Evolutionary conservation across 2,113 vertebrate species (phyloP).

Genomic region (Cricetomys ansorgei): DNA sequence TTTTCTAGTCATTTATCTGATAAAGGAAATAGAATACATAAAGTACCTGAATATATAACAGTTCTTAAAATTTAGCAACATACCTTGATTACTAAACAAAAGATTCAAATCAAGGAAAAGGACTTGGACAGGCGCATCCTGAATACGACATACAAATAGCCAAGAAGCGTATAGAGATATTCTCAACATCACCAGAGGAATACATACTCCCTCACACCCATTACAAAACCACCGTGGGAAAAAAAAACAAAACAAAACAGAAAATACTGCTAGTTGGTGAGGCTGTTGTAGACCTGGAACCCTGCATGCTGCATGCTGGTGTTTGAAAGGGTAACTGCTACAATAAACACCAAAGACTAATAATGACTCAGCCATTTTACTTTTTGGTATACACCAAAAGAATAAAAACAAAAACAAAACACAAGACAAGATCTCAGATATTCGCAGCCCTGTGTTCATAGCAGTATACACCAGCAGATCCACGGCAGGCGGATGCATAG

Average conservation of each 20-base stretch:
- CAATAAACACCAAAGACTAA: not conserved
- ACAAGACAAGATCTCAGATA: not conserved
- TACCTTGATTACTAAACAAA: not conserved
- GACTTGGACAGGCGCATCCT: not conserved
- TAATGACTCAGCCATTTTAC: not conserved
- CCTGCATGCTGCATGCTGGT: not conserved
- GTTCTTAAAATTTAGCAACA: not conserved
- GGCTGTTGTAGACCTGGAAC: not conserved
- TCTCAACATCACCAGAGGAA: not conserved
- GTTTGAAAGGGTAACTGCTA: not conserved
- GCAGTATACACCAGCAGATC: not conserved
- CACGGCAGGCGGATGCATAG: not conserved
- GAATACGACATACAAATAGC: conserved; percentile 8
- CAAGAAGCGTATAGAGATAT: not conserved
- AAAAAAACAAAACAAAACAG: not conserved
- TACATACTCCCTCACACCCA: not conserved
- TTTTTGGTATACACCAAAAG: not conserved
- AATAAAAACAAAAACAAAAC: too few species aligned
- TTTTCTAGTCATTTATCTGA: not conserved
- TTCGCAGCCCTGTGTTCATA: not conserved
- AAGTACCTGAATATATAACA: not conserved
- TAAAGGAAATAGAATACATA: not conserved
- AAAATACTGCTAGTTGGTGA: not conserved
- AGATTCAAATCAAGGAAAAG: not conserved
- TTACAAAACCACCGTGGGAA: not conserved